phyloP scores from a whole-genome alignment of 2,888 invertebrate genomes.

The Helleia helle region DNA sequence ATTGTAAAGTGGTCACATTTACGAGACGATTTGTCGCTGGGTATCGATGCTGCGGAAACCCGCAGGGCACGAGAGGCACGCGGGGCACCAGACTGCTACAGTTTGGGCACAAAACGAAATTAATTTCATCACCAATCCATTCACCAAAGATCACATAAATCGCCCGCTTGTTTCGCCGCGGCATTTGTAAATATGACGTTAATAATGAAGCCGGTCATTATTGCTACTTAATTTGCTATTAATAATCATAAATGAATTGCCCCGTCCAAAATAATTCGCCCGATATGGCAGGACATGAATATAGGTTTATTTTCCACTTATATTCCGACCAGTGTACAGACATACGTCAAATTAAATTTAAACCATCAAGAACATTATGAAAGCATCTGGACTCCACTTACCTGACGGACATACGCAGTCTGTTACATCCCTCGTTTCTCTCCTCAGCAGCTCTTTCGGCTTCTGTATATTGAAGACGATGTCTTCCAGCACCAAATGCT shows the following conservation, averaged over 20 bases:
- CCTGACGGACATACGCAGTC: constrained; percentile 66
- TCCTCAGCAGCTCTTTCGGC: constrained; percentile 33
- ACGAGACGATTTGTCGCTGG: constrained; percentile 49
- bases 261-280: constrained; percentile 9
- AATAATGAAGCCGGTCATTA: constrained; percentile 13
- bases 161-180: constrained; percentile 11
- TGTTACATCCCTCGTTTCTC: constrained; percentile 46
- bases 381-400: too few relatives aligned
- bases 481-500: constrained; percentile 27
- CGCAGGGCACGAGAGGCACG: too few relatives aligned
- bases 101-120: constrained; percentile 25
- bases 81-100: too few relatives aligned
- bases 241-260: neutral
- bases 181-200: constrained; percentile 12
- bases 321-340: too few relatives aligned
- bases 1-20: constrained; percentile 66
- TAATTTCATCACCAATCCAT: constrained; percentile 23
- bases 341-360: too few relatives aligned
- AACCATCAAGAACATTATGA: too few relatives aligned
- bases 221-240: constrained; percentile 8
- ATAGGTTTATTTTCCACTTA: too few relatives aligned
- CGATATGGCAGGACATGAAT: too few relatives aligned
- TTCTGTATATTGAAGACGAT: constrained; percentile 24
- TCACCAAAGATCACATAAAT: too few relatives aligned
- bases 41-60: too few relatives aligned